Evolutionary conservation across 35 echinoderm and acorn worm species (phyloP).

Genomic region (Holothuria glaberrima): DNA sequence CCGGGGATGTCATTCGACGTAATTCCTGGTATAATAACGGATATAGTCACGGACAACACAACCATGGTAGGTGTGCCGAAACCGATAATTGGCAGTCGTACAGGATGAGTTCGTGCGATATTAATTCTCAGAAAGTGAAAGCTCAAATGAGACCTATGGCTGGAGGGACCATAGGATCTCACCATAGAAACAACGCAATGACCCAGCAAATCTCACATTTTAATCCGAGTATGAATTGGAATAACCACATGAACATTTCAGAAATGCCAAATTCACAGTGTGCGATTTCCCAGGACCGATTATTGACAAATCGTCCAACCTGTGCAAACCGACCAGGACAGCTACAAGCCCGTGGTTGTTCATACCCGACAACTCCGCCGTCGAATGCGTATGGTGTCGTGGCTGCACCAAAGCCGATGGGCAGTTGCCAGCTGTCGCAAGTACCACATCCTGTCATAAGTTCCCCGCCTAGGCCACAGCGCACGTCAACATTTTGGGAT

Average conservation of each 20-base stretch:
- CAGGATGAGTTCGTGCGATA: not conserved
- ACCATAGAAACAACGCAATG: not conserved
- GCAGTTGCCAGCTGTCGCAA: slow-evolving; percentile 26
- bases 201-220: not conserved
- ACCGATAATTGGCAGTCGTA: not conserved
- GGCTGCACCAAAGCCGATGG: not conserved
- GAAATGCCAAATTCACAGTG: slow-evolving; percentile 18
- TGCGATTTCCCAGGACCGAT: not conserved
- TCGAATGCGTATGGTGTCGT: not conserved
- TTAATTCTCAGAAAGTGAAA: not conserved
- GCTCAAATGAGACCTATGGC: not conserved
- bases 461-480: not conserved
- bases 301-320: not conserved
- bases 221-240: slow-evolving; percentile 16
- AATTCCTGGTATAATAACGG: not conserved
- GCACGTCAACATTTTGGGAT: not conserved
- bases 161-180: not conserved
- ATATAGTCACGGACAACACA: not conserved
- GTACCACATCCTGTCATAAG: not conserved
- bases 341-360: not conserved
- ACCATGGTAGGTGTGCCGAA: not conserved
- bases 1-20: not conserved
- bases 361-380: slow-evolving; percentile 22
- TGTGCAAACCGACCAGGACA: not conserved
- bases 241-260: not conserved